phyloP scores from a whole-genome alignment of 2,797 vertebrate genomes.

The Knipowitschia caucasica region DNA sequence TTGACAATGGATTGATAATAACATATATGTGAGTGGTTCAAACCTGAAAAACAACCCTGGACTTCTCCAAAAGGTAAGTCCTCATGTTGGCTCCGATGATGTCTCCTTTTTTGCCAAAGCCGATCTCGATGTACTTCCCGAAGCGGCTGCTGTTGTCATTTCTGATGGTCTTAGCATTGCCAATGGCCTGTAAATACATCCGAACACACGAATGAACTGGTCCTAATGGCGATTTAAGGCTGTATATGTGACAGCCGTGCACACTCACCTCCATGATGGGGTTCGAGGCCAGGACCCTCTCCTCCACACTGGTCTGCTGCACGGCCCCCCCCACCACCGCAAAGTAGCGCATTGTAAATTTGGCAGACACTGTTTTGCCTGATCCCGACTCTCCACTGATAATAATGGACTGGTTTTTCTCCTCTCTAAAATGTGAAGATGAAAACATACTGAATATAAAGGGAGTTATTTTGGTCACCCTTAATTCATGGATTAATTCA shows the following conservation, averaged over 20 bases:
- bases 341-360: conserved; percentile 81
- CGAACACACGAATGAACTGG: background rate
- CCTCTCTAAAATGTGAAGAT: conserved; percentile 62
- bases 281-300: conserved; percentile 80
- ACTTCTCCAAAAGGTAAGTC: conserved; percentile 83
- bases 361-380: conserved; percentile 77
- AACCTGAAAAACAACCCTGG: conserved; percentile 83
- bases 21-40: background rate
- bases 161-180: conserved; percentile 80
- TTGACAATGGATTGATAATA: background rate
- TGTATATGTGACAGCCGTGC: background rate
- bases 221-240: too few species aligned
- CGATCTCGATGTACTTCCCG: conserved; percentile 83
- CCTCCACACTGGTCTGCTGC: conserved; percentile 78
- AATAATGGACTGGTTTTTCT: conserved; percentile 82
- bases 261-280: conserved; percentile 80
- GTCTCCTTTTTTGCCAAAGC: conserved; percentile 71
- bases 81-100: conserved; percentile 81
- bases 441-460: too few species aligned
- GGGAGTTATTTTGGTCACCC: too few species aligned
- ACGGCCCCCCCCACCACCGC: conserved; percentile 75
- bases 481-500: too few species aligned
- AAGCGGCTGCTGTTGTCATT: conserved; percentile 86
- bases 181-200: conserved; percentile 70
- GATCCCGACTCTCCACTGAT: conserved; percentile 83